phyloP scores from a whole-genome alignment of 1,140 invertebrate species.

The Maconellicoccus hirsutus region DNA sequence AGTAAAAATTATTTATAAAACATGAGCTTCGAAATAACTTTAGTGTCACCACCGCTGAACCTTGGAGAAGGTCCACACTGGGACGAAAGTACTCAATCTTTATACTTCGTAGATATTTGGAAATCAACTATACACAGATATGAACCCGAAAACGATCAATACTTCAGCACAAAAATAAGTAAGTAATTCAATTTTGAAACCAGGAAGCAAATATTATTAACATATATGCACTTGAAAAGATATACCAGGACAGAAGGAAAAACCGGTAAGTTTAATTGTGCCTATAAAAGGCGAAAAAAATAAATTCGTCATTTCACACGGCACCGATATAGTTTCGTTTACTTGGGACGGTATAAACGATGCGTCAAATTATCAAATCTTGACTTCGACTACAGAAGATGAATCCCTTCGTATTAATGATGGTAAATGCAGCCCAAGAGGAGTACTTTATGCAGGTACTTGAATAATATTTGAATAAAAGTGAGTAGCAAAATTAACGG shows the following conservation, averaged over 20 bases:
- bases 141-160: slow-evolving; percentile 33
- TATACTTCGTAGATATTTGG: slow-evolving; percentile 40
- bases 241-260: background rate
- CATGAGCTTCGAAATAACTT: background rate
- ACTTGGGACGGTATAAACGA: slow-evolving; percentile 32
- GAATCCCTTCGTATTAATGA: too few relatives aligned
- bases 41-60: background rate
- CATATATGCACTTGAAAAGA: background rate
- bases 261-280: slow-evolving; percentile 27
- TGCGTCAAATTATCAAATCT: background rate
- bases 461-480: background rate
- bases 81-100: slow-evolving; percentile 35
- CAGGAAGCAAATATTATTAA: too few relatives aligned
- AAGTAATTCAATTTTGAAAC: background rate
- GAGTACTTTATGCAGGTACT: background rate
- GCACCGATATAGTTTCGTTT: slow-evolving; percentile 25
- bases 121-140: slow-evolving; percentile 35
- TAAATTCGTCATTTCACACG: slow-evolving; percentile 29
- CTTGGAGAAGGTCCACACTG: slow-evolving; percentile 40
- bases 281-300: slow-evolving; percentile 27
- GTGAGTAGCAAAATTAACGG: too few relatives aligned
- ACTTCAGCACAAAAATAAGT: background rate
- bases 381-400: background rate
- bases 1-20: too few relatives aligned
- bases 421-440: background rate